A percentile compares a stretch with the other conserved stretches of the same genome.
Evolutionary conservation across 92 coral and sea anemone species (phyloP).

Genomic region (Porites rus): DNA sequence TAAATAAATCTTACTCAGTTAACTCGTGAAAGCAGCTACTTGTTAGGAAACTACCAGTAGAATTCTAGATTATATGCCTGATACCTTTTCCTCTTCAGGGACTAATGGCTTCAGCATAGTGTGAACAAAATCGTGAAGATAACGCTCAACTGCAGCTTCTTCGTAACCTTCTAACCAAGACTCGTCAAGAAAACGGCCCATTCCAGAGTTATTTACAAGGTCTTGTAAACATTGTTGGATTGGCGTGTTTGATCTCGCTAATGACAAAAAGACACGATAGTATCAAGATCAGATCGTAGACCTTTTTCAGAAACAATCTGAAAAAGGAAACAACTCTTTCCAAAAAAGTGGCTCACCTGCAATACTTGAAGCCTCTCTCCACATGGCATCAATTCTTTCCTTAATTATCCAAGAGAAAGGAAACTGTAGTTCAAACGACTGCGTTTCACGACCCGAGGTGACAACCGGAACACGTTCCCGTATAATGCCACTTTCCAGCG

Average conservation of each 20-base stretch:
- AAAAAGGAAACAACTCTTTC: no score
- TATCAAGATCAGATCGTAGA: no score
- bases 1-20: no score
- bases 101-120: constrained; percentile 67
- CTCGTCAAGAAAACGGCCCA: constrained; percentile 26
- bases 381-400: constrained; percentile 66
- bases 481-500: constrained; percentile 50
- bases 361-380: constrained; percentile 60
- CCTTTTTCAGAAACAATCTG: no score
- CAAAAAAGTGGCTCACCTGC: constrained; percentile 46
- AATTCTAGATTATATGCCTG: not conserved
- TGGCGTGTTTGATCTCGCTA: constrained; percentile 35
- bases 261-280: not conserved
- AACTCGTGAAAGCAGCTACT: no score
- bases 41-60: no score
- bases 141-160: constrained; percentile 58
- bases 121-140: constrained; percentile 81
- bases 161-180: constrained; percentile 44
- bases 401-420: constrained; percentile 90
- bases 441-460: constrained; percentile 75
- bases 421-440: constrained; percentile 63
- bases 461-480: constrained; percentile 78
- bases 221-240: constrained; percentile 32
- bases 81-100: constrained; percentile 65
- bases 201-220: constrained; percentile 17